These are phyloP conservation scores for Eumaeus atala DNA, from an alignment of 1,140 invertebrate species.

Conservation along the genomic window DNA sequence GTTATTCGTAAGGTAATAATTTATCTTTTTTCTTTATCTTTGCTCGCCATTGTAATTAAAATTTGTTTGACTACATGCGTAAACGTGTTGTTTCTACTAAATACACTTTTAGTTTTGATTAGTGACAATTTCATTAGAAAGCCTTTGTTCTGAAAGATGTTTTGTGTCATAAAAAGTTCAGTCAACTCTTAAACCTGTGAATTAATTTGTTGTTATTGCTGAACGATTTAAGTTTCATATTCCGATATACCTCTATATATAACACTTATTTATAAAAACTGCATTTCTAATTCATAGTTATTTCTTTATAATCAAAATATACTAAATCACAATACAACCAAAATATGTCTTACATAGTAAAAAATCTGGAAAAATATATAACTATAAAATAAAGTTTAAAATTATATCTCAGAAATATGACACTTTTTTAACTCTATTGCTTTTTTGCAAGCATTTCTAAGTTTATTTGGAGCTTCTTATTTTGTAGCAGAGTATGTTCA, in stretches of 20 bases:
- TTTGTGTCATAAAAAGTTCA: not conserved
- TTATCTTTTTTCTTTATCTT: constrained; percentile 46
- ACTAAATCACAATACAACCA: too few species aligned
- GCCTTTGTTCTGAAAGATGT: constrained; percentile 45
- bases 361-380: too few species aligned
- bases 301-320: too few species aligned
- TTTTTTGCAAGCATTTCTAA: not conserved
- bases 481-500: constrained; percentile 46
- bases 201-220: not conserved
- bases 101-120: constrained; percentile 21
- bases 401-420: too few species aligned
- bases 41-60: constrained; percentile 24
- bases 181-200: constrained; percentile 5
- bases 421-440: too few species aligned
- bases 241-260: too few species aligned
- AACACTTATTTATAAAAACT: too few species aligned
- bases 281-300: too few species aligned
- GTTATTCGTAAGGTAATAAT: constrained; percentile 72
- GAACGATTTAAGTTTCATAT: not conserved
- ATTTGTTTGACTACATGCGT: constrained; percentile 22
- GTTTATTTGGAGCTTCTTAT: constrained; percentile 31
- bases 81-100: constrained; percentile 24
- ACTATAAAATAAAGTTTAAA: too few species aligned
- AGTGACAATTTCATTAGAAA: constrained; percentile 22
- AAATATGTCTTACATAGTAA: too few species aligned